Evolutionary conservation across 2,888 invertebrate genomes (phyloP), one percentile per base, ranked within the genome.

Genomic region (Cephus pygmeus): DNA sequence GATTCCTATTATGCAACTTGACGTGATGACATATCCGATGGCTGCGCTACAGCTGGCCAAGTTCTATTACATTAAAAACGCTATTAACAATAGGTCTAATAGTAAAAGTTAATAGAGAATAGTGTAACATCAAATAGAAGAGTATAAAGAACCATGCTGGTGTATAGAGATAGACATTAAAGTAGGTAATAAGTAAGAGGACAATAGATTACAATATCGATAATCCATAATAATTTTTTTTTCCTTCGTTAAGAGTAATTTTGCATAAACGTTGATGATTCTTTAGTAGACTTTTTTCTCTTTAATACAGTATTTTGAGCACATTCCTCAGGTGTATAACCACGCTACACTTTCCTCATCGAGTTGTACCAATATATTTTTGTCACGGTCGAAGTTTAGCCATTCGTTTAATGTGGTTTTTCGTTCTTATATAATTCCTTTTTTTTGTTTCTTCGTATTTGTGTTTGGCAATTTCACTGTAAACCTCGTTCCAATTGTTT

Each of bases 251-350:
- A 88, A 87, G 86, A 87, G 87, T 88, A 88, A 89, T 87, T 89
- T 88, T 87, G 87, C 86, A 85, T 89, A 88, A 89, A 88, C 86
- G 85, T 87, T 88, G 86, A 80, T 81, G 81, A 81, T 83, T 82
- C 79, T 89, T 90, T 88, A 89, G 87, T 87, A 87, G 87, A 87
- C 86, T 86, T 88, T 86, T 87, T 88, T 87, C 86, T 87, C 86
- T 87, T 88, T 89, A 89, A 89, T 91, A 89, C 89, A 90, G 88
- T 90, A 89, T 90, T 90, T 77, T 91, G 89, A 91, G 90, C 90
- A 90, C 90, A 89, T 91, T 88, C 88, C 90, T 91, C 89, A 88
- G 88, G 89, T 90, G 89, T 90, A 90, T 90, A 91, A 91, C 89
- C 90, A 90, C 88, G 90, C 89, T 90, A 90, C 90, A 90, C 90